phyloP scores from a whole-genome alignment of 2,888 invertebrate species.

The Parnassius apollo region DNA sequence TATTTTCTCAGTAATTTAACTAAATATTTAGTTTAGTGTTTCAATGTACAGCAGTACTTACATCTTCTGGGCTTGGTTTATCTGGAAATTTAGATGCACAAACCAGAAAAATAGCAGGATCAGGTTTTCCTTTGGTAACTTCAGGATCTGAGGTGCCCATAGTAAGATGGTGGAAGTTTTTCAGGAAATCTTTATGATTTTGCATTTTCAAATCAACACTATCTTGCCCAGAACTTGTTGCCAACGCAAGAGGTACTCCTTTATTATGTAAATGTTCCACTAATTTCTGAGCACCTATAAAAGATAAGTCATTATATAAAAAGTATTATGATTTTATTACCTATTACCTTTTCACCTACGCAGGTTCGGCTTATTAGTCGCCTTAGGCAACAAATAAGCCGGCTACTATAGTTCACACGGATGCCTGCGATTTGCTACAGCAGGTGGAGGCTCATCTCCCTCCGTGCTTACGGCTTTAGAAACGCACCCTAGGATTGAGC shows the following conservation, averaged over 20 bases:
- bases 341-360: neutral
- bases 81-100: constrained; percentile 87
- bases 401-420: no score
- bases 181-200: constrained; percentile 84
- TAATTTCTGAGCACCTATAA: constrained; percentile 87
- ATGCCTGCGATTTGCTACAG: no score
- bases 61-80: constrained; percentile 82
- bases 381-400: no score
- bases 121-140: constrained; percentile 92
- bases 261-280: constrained; percentile 87
- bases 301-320: neutral
- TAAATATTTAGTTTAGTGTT: no score
- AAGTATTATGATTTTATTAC: neutral
- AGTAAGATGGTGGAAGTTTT: constrained; percentile 87
- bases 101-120: constrained; percentile 91
- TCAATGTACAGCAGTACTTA: constrained; percentile 41
- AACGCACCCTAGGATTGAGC: no score
- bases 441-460: no score
- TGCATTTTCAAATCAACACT: constrained; percentile 86
- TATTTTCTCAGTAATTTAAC: no score
- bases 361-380: no score
- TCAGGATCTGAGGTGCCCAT: constrained; percentile 91
- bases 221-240: constrained; percentile 89
- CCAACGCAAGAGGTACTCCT: constrained; percentile 90
- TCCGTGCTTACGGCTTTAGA: no score